Evolutionary conservation across 2,113 vertebrate species (phyloP).

Genomic region (Xenopus borealis): DNA sequence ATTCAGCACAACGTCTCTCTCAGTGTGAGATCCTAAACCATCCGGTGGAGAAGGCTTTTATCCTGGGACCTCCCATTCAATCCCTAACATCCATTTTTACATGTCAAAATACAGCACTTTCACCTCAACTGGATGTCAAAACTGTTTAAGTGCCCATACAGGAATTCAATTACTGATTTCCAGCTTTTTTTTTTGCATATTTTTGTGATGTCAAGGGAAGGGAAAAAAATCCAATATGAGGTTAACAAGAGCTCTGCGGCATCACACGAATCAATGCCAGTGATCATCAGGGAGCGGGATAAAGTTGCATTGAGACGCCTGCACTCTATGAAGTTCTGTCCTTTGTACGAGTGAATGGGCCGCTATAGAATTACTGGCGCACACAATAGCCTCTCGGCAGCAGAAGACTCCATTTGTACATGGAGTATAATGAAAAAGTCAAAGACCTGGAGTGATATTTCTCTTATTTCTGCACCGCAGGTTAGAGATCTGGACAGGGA

Average conservation of each 20-base stretch:
- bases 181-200: neutral
- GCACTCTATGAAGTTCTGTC: neutral
- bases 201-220: neutral
- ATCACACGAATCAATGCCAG: neutral
- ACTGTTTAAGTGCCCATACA: neutral
- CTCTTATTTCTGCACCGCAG: neutral
- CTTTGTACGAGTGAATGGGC: neutral
- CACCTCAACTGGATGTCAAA: neutral
- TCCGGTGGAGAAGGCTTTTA: neutral
- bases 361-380: slow-evolving; percentile 2
- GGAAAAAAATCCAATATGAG: neutral
- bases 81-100: neutral
- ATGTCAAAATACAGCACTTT: neutral
- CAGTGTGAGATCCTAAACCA: neutral
- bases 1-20: neutral
- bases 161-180: neutral
- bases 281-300: neutral
- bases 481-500: neutral
- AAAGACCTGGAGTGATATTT: neutral
- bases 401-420: neutral
- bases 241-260: neutral
- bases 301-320: neutral
- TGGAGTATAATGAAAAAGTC: neutral
- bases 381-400: neutral
- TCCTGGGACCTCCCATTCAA: neutral